Conservation (phyloP, 2,113 vertebrate species). For the Phyllostomus discolor region DNA sequence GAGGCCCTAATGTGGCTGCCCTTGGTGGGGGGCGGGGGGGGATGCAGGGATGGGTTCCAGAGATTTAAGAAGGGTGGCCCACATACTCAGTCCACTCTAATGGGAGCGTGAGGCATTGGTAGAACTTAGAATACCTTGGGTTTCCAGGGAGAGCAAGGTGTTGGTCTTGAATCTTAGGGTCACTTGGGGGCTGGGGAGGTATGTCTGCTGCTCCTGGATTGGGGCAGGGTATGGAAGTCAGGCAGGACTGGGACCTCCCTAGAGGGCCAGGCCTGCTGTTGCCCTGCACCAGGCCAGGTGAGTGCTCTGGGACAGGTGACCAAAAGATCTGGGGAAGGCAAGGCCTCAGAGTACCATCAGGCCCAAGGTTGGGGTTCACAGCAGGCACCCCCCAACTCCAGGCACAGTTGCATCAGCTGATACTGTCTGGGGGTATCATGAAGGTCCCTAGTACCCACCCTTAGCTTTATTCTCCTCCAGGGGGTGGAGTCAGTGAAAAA, state of each 20-base stretch:
- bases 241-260: neutral
- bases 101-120: neutral
- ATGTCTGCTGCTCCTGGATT: neutral
- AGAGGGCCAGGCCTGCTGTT: neutral
- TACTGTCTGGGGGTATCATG: accelerated
- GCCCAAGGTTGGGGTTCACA: neutral
- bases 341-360: neutral
- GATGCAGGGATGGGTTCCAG: neutral
- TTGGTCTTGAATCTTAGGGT: neutral
- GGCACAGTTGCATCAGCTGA: neutral
- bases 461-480: conserved; percentile 71
- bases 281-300: neutral
- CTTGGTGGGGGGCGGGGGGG: no score
- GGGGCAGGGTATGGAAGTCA: neutral
- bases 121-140: neutral
- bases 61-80: neutral
- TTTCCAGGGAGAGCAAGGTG: neutral
- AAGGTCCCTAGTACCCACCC: neutral
- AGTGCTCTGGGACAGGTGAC: neutral
- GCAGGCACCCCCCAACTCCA: neutral
- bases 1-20: neutral
- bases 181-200: neutral
- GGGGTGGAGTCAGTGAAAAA: conserved; percentile 93
- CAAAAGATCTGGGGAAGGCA: neutral
- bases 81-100: neutral